phyloP scores from a whole-genome alignment of 92 coral and sea anemone species.

The Epizoanthus scotinus region DNA sequence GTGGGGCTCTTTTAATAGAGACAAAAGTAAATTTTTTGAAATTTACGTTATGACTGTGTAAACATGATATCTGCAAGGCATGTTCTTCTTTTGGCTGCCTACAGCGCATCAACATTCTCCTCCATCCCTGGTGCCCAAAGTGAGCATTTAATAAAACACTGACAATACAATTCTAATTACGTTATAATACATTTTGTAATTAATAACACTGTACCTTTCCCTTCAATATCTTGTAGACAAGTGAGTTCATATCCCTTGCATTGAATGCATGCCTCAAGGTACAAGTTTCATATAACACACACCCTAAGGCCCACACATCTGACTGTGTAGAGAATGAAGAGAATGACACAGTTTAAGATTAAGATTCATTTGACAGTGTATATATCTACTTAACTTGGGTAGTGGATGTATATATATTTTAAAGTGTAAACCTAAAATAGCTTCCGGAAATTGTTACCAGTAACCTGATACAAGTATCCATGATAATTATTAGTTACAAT shows the following conservation, averaged over 20 bases:
- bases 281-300: constrained; percentile 97
- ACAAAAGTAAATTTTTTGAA: no score
- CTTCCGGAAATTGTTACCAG: no score
- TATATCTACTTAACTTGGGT: no score
- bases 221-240: constrained; percentile 95
- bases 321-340: constrained; percentile 58
- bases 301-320: constrained; percentile 98
- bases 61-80: no score
- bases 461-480: no score
- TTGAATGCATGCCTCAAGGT: constrained; percentile 93
- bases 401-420: no score
- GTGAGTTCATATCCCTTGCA: constrained; percentile 98
- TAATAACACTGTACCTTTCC: constrained; percentile 72
- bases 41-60: no score
- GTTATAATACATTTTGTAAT: background rate
- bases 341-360: no score
- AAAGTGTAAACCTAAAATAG: no score
- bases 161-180: background rate
- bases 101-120: background rate
- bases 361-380: no score
- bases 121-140: background rate
- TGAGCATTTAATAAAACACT: background rate
- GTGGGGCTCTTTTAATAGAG: no score
- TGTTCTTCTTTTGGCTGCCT: background rate
- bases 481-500: no score